Percentiles rank a stretch among this genome's conserved stretches.
Evolutionary conservation across 2,888 invertebrate genomes (phyloP).

Genomic region (Lepetodrilus schrolli): DNA sequence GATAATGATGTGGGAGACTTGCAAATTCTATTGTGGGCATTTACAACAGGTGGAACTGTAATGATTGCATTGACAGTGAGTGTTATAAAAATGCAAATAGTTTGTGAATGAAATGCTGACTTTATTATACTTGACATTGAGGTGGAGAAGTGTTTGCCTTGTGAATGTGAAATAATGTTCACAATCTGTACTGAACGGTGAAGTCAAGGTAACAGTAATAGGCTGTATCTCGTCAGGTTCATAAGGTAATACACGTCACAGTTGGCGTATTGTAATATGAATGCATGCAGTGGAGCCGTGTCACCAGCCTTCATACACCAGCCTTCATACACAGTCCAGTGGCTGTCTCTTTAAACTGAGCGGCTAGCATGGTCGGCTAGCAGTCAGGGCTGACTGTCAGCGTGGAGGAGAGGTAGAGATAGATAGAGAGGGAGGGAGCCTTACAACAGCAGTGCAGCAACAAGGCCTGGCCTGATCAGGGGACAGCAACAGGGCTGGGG

Average conservation of each 20-base stretch:
- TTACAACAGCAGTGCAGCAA: neutral
- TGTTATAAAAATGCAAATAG: neutral
- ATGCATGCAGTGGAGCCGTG: conserved; percentile 14
- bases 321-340: neutral
- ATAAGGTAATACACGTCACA: conserved; percentile 14
- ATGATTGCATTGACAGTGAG: too few relatives aligned
- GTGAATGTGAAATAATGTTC: neutral
- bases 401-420: too few relatives aligned
- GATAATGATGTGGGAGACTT: too few relatives aligned
- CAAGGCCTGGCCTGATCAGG: neutral
- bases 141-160: neutral
- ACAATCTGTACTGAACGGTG: too few relatives aligned
- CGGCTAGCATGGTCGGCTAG: neutral
- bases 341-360: neutral
- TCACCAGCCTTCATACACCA: conserved; percentile 1
- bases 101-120: neutral
- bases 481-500: neutral
- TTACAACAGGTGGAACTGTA: too few relatives aligned
- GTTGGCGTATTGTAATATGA: conserved; percentile 21
- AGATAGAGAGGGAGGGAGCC: too few relatives aligned
- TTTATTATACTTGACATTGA: neutral
- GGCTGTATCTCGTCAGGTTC: neutral
- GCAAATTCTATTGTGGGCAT: too few relatives aligned
- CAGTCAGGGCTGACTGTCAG: too few relatives aligned
- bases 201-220: neutral